Evolutionary conservation across 2,113 vertebrate species (phyloP).

Genomic region (Naja naja): DNA sequence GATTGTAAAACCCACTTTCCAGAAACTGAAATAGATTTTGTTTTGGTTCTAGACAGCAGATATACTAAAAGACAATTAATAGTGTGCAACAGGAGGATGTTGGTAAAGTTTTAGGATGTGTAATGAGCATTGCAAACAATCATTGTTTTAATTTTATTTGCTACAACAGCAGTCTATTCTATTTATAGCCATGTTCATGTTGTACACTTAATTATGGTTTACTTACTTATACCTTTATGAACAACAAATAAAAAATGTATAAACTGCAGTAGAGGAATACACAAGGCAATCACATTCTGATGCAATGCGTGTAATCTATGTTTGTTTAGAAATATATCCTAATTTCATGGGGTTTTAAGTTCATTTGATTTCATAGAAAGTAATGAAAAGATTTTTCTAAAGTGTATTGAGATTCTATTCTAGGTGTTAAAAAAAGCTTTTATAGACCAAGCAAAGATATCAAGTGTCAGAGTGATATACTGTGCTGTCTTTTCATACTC

Average conservation of each 20-base stretch:
- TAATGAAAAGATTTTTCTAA: background rate
- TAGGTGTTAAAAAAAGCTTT: background rate
- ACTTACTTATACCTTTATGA: background rate
- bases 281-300: background rate
- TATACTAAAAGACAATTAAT: background rate
- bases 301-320: background rate
- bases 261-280: background rate
- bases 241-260: background rate
- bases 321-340: background rate
- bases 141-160: background rate
- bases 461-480: too few species aligned
- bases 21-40: background rate
- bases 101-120: background rate
- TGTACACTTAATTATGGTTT: background rate
- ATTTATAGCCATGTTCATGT: background rate
- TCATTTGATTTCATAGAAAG: background rate
- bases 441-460: background rate
- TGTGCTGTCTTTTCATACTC: background rate
- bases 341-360: background rate
- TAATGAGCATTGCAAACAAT: background rate
- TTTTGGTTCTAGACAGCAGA: background rate
- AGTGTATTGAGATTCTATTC: background rate
- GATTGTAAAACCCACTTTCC: background rate
- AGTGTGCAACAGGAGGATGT: background rate
- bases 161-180: background rate